These are phyloP conservation scores for Eulithis testata DNA, from an alignment of 2,888 invertebrate species.

Conservation along the genomic window DNA sequence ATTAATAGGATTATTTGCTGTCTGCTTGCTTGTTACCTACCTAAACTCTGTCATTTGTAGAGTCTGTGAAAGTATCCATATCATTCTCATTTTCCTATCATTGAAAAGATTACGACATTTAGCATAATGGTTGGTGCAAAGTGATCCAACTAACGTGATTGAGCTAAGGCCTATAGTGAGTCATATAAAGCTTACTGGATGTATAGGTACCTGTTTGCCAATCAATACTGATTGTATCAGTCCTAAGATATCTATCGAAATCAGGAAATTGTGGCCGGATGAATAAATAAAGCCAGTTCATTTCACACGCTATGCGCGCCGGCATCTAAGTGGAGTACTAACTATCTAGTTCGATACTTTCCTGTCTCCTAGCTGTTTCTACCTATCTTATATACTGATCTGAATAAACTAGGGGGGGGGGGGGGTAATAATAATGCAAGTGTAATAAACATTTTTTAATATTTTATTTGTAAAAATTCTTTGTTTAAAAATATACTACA, in stretches of 20 bases:
- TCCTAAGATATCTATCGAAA: not conserved
- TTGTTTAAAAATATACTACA: slow-evolving; percentile 70
- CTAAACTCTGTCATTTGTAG: too few species aligned
- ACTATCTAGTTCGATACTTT: not conserved
- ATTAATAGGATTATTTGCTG: too few species aligned
- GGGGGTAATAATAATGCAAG: slow-evolving; percentile 42
- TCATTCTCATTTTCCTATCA: too few species aligned
- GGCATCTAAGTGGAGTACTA: not conserved
- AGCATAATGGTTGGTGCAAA: too few species aligned
- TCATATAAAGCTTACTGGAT: too few species aligned
- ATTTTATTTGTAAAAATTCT: slow-evolving; percentile 66
- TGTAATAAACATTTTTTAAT: slow-evolving; percentile 58
- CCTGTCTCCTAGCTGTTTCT: not conserved
- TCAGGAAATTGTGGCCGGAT: slow-evolving; percentile 8
- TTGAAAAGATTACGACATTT: too few species aligned
- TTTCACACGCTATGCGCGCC: slow-evolving; percentile 7
- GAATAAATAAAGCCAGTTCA: slow-evolving; percentile 11
- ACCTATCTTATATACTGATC: not conserved
- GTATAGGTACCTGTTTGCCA: not conserved
- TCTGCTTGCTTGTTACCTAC: too few species aligned
- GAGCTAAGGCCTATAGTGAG: too few species aligned
- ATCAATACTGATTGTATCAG: not conserved
- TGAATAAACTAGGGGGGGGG: not conserved
- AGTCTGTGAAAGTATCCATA: too few species aligned
- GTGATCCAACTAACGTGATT: too few species aligned